These are phyloP conservation scores for Xenopus borealis DNA, from an alignment of 2,113 vertebrate genomes.

Conservation along the genomic window DNA sequence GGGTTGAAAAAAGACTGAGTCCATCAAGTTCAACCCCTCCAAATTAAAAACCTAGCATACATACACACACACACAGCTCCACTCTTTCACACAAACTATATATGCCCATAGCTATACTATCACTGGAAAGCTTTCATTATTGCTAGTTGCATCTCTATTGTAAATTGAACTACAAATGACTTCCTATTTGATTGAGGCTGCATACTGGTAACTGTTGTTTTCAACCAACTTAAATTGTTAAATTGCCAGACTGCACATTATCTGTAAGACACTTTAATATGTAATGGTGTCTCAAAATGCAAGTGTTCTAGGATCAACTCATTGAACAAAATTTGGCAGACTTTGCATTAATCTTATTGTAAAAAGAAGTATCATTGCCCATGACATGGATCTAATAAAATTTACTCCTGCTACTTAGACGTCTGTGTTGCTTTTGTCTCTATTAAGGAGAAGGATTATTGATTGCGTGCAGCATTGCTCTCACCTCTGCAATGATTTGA, in stretches of 20 bases:
- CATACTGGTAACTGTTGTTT: background rate
- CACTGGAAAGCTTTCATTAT: too few relatives aligned
- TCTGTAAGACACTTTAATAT: background rate
- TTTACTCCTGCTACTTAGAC: conserved; percentile 2
- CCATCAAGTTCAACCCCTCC: too few relatives aligned
- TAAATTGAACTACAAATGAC: too few relatives aligned
- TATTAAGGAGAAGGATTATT: conserved; percentile 16
- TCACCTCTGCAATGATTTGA: conserved; percentile 8
- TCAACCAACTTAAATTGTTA: background rate
- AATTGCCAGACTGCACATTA: background rate
- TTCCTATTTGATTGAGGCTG: too few relatives aligned
- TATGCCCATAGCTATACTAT: too few relatives aligned
- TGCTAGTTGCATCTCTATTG: too few relatives aligned
- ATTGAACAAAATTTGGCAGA: conserved; percentile 19
- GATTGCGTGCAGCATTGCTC: conserved; percentile 10
- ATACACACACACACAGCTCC: too few relatives aligned
- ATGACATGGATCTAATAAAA: conserved; percentile 20
- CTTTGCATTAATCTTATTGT: conserved; percentile 14
- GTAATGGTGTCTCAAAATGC: background rate
- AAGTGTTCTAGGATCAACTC: conserved; percentile 33
- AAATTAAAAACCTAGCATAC: too few relatives aligned
- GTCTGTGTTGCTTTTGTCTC: conserved; percentile 11
- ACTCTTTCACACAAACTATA: too few relatives aligned
- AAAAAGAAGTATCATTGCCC: conserved; percentile 9
- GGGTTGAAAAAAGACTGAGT: too few relatives aligned